Conservation (phyloP, 2,113 vertebrate species). For the Bombycilla garrulus region DNA sequence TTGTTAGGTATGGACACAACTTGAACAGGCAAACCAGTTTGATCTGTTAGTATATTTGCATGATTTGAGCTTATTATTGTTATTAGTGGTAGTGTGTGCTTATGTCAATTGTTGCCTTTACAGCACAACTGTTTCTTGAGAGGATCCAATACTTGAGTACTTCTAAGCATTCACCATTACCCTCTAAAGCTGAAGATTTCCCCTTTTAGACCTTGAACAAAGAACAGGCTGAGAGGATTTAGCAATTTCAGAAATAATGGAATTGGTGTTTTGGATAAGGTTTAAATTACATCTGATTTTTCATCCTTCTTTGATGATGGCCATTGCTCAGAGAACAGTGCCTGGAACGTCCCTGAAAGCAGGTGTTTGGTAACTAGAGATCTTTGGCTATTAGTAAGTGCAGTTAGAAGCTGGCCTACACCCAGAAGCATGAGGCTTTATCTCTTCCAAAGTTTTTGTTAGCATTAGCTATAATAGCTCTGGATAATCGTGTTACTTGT, state of each 20-base stretch:
- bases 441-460: constrained; percentile 29
- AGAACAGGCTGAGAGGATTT: not conserved
- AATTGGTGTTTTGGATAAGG: not conserved
- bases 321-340: not conserved
- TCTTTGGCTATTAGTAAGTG: not conserved
- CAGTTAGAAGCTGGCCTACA: not conserved
- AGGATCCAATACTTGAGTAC: not conserved
- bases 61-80: not conserved
- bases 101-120: not conserved
- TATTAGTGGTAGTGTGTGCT: not conserved
- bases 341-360: not conserved
- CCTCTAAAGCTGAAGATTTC: not conserved
- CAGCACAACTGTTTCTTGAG: not conserved
- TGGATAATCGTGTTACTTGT: constrained; percentile 23
- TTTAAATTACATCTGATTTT: not conserved
- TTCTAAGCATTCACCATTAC: not conserved
- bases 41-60: not conserved
- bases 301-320: not conserved
- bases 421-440: constrained; percentile 20
- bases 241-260: accelerated
- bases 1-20: not conserved
- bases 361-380: not conserved
- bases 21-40: not conserved
- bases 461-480: constrained; percentile 24
- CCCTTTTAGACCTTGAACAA: not conserved